Percentiles rank a stretch among this genome's conserved stretches.
Conservation (phyloP, 2,797 vertebrate species). For the Enteromius argenteus region DNA sequence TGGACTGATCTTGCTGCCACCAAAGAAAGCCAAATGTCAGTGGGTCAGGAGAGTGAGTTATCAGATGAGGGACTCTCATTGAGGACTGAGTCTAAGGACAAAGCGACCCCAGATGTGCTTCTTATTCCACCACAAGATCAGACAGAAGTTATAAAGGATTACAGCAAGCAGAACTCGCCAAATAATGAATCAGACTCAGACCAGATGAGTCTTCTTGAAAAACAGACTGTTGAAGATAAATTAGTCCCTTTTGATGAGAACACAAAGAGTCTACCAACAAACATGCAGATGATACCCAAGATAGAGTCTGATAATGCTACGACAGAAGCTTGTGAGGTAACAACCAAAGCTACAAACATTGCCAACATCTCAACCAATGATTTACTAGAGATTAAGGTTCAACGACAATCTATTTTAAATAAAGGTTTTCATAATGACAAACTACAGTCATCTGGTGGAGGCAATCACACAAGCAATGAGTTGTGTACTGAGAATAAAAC, state of each 20-base stretch:
- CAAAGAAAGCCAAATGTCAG: slow-evolving; percentile 46
- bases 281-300: slow-evolving; percentile 37
- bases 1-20: slow-evolving; percentile 37
- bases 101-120: slow-evolving; percentile 30
- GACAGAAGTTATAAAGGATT: slow-evolving; percentile 64
- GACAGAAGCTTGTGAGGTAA: slow-evolving; percentile 43
- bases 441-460: slow-evolving; percentile 34
- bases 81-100: slow-evolving; percentile 48
- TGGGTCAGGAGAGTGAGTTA: slow-evolving; percentile 25
- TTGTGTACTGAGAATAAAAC: slow-evolving; percentile 42
- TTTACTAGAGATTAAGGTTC: slow-evolving; percentile 48
- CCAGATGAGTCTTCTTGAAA: slow-evolving; percentile 20
- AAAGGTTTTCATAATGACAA: slow-evolving; percentile 38
- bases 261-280: slow-evolving; percentile 33
- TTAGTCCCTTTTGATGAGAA: slow-evolving; percentile 28
- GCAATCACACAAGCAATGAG: slow-evolving; percentile 65
- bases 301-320: slow-evolving; percentile 41
- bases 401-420: slow-evolving; percentile 54
- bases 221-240: slow-evolving; percentile 36
- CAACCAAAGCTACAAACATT: slow-evolving; percentile 59
- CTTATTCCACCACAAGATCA: slow-evolving; percentile 42
- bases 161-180: slow-evolving; percentile 55
- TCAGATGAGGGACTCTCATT: slow-evolving; percentile 34
- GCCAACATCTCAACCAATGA: slow-evolving; percentile 50
- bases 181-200: slow-evolving; percentile 29